Evolutionary conservation across 2,888 invertebrate genomes (phyloP), one percentile per base, ranked within the genome.

Genomic region (Nowickia ferox): DNA sequence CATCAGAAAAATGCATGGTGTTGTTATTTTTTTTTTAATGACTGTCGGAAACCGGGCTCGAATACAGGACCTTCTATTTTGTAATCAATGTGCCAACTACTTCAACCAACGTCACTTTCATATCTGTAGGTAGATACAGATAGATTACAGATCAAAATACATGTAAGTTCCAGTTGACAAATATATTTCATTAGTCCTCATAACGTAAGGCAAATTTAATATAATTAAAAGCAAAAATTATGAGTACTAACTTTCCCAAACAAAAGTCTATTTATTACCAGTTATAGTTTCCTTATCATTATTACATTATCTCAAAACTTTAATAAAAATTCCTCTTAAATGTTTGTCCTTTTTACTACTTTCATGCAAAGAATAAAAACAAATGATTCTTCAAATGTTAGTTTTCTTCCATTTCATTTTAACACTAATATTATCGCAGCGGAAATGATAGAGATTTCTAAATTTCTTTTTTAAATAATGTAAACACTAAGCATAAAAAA

Each of bases 401-500:
- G 4, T 38, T 46, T 74, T 53, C 19, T 30, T 10, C 40, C 57
- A 19, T 69, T 57, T 71, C 44, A 44, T 55, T 72, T 71, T 53
- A 74, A 44, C 30, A 30, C 30, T 30, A 5, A 0, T 85, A 77
- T 74, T 55, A 68, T 46, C 53, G 57, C 59, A 69, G 11, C 19
- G 53, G 30, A 63, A 48, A 59, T 57, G 53, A 81, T 48, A 74
- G 61, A 66, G 76, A 83, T 86, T 79, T 65, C 79, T 66, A 71
- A 85, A 82, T 83, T 82, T 61, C 66, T 59, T 68, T 30, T 79
- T 79, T 46, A 82, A 85, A 71, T 59, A 69, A 69, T 65, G 55
- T 79, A 61, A 75, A 72, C 78, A 86, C 79, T 86, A 76, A 76
- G 42, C 66, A 61, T 76, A 79, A 72, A 76, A 86, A 86, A 75